Base-by-base conservation (phyloP, 2,113 vertebrate species). In the Hypocryptadius cinnamomeus region DNA sequence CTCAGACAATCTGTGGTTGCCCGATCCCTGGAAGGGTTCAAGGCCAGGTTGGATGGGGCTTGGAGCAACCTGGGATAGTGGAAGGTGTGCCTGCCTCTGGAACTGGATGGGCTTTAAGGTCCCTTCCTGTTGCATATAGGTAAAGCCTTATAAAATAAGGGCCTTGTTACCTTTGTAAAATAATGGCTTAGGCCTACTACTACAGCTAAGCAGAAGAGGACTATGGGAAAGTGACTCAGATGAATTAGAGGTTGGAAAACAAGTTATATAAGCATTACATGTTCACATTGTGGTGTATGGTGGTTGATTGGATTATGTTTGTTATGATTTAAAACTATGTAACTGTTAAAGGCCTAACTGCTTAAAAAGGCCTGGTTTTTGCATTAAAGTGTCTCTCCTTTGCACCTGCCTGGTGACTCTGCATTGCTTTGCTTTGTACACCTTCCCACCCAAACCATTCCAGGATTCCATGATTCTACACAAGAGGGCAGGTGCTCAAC, bases 371-470 rank as follows among this genome's bases (percentile, higher is more conserved):
- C 35, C 30, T n/a, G 17, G 4, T 4, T 42, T 40, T n/a, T 22
- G 47, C 59, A 25, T 28, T 28, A 40, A n/a, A 40, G 18, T 3
- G 3, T 31, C 23, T 63, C 30, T 51, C 37, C 47, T 78, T n/a
- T 13, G 59, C 37, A 51, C 23, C 37, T 27, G 35, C 74, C 47
- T 64, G 24, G 5, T 47, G 19, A 51, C 9, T 47, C 37, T 18
- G 30, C 1, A 4, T 51, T 9, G 6, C 37, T 64, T 64, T n/a
- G 30, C 47, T 63, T 40, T 0, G 0, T 64, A 23, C 15, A 30
- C 22, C 47, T 42, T 45, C 45, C 45, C 45, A 20, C 45, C 45
- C 45, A 45, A 45, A 20, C 44, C 44, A 45, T 19, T 45, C 44
- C 19, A 45, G 44, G 44, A 45, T 45, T 45, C 44, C 19, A 45